These are phyloP conservation scores for Melanaphis sacchari DNA, from an alignment of 1,140 invertebrate genomes.

Conservation along the genomic window DNA sequence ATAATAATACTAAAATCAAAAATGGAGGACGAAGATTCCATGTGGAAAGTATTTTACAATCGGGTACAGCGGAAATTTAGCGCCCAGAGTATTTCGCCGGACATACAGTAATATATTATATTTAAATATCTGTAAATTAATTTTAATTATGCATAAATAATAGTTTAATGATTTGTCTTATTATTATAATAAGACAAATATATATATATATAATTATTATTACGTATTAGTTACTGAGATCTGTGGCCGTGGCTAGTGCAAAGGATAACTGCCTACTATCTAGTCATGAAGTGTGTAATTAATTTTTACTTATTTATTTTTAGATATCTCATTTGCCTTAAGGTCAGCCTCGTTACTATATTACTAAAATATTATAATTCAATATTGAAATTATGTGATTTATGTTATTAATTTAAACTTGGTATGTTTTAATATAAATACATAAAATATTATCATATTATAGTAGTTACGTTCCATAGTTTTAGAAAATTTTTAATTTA, in stretches of 20 bases:
- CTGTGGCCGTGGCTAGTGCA: not conserved
- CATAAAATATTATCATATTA: not conserved
- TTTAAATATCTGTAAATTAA: not conserved
- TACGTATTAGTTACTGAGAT: not conserved
- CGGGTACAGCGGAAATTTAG: constrained; percentile 68
- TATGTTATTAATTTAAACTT: no score
- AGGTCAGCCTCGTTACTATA: not conserved
- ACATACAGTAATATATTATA: constrained; percentile 32
- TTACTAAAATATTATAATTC: not conserved
- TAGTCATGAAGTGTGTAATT: not conserved
- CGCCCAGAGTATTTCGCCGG: constrained; percentile 62
- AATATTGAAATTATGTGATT: no score
- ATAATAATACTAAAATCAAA: not conserved
- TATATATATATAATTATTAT: no score
- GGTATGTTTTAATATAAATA: no score
- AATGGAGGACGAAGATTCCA: constrained; percentile 68
- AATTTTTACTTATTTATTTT: not conserved
- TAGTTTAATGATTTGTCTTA: not conserved
- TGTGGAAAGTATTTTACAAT: constrained; percentile 75
- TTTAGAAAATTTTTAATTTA: no score
- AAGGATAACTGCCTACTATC: not conserved
- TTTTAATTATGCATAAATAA: not conserved
- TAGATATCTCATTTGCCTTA: not conserved
- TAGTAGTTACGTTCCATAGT: not conserved
- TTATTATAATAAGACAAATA: no score